A percentile compares a stretch with the other conserved stretches of the same genome.
phyloP scores from a whole-genome alignment of 92 coral and sea anemone genomes.

The Zoanthus sociatus region DNA sequence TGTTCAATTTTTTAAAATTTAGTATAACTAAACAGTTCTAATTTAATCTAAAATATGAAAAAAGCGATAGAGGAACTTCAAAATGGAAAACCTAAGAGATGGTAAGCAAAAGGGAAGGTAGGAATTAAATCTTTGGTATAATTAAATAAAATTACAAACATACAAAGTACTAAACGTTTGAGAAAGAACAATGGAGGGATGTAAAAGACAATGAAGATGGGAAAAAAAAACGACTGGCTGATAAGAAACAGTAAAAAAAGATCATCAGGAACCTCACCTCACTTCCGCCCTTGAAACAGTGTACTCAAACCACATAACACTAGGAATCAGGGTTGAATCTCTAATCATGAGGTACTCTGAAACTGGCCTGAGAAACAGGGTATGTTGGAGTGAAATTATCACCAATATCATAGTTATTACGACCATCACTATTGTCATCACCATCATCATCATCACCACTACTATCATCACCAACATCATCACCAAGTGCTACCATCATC shows the following conservation, averaged over 20 bases:
- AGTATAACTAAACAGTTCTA: too few relatives aligned
- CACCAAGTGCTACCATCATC: neutral
- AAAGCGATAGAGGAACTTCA: too few relatives aligned
- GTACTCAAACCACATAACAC: slow-evolving; percentile 99
- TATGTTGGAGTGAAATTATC: neutral
- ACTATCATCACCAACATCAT: neutral
- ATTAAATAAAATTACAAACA: too few relatives aligned
- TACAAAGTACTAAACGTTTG: too few relatives aligned
- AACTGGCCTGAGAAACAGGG: slow-evolving; percentile 74
- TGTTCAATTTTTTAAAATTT: too few relatives aligned
- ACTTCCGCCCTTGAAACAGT: slow-evolving; percentile 96
- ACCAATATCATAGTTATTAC: neutral
- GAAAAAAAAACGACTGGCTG: too few relatives aligned
- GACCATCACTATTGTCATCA: neutral
- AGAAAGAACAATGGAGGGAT: too few relatives aligned
- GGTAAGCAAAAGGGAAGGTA: too few relatives aligned
- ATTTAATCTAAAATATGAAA: too few relatives aligned
- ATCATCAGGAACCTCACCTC: slow-evolving; percentile 64
- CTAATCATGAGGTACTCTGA: slow-evolving; percentile 95
- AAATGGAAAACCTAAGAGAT: too few relatives aligned
- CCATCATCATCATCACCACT: neutral
- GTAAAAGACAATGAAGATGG: too few relatives aligned
- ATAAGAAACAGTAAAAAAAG: neutral
- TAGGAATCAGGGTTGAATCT: slow-evolving; percentile 96
- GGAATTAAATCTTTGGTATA: too few relatives aligned